Percentiles rank a stretch among this genome's conserved stretches.
Evolutionary conservation across 1,140 invertebrate species (phyloP).

Genomic region (Euglossa dilemma): DNA sequence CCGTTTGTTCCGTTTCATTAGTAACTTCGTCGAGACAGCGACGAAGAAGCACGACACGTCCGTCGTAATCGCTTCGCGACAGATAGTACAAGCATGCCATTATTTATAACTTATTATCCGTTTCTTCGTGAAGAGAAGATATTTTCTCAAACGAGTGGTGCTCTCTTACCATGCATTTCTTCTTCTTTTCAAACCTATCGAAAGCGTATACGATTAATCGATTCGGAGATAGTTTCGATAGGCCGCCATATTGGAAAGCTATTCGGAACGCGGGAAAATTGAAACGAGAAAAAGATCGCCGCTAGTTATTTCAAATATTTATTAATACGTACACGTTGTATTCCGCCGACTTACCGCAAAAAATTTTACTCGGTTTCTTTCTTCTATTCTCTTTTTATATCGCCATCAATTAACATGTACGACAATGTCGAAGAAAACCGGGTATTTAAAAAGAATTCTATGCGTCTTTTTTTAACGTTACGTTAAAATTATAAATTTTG

Average conservation of each 20-base stretch:
- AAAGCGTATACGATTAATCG: background rate
- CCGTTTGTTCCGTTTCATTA: background rate
- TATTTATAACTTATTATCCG: constrained; percentile 7
- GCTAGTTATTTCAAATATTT: background rate
- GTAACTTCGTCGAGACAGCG: background rate
- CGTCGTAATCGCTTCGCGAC: background rate
- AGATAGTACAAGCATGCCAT: constrained; percentile 23
- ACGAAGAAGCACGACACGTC: background rate
- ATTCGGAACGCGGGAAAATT: background rate
- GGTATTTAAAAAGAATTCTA: background rate
- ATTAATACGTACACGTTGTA: too few relatives aligned
- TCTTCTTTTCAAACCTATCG: background rate
- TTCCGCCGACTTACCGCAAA: too few relatives aligned
- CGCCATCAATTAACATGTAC: background rate
- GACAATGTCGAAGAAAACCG: background rate
- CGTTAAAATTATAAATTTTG: background rate
- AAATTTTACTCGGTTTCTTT: background rate
- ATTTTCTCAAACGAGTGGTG: constrained; percentile 18
- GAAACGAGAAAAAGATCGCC: background rate
- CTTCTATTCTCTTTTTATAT: background rate
- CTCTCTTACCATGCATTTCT: background rate
- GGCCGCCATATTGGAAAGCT: background rate
- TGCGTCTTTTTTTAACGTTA: background rate
- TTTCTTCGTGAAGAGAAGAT: background rate
- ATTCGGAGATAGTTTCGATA: background rate